Conservation (phyloP, 2,113 vertebrate species). For the Scomber scombrus region DNA sequence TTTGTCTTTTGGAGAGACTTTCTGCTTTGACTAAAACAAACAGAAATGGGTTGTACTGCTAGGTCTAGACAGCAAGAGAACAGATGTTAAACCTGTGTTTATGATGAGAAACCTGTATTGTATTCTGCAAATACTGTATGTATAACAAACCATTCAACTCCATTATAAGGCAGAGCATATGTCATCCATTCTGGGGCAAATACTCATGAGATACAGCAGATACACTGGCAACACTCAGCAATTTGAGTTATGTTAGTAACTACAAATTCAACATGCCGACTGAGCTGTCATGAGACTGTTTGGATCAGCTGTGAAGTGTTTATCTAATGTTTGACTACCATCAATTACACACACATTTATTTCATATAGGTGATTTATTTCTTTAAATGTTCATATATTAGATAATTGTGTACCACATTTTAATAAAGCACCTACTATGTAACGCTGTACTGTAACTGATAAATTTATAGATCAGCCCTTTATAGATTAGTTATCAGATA, state of each 20-base stretch:
- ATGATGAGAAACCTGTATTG: neutral
- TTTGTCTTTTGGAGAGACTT: slow-evolving; percentile 13
- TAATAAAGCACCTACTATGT: neutral
- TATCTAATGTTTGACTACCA: neutral
- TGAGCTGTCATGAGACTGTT: neutral
- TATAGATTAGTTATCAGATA: neutral
- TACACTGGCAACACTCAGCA: neutral
- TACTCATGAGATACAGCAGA: slow-evolving; percentile 3
- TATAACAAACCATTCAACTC: neutral
- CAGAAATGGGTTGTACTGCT: neutral
- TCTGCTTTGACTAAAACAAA: neutral
- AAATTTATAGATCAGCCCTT: neutral
- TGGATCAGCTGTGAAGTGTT: neutral
- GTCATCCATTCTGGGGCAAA: neutral
- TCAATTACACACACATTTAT: too few species aligned
- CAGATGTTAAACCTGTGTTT: neutral
- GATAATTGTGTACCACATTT: neutral
- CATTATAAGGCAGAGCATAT: neutral
- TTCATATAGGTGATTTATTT: too few species aligned
- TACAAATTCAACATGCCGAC: neutral
- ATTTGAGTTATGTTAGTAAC: neutral
- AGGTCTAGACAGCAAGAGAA: neutral
- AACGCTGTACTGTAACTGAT: neutral
- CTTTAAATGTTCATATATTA: neutral
- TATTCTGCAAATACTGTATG: slow-evolving; percentile 13